Evolutionary conservation across 23 tunicate species (phyloP), one percentile per base, ranked within the genome.

Genomic region (Ciona savignyi): DNA sequence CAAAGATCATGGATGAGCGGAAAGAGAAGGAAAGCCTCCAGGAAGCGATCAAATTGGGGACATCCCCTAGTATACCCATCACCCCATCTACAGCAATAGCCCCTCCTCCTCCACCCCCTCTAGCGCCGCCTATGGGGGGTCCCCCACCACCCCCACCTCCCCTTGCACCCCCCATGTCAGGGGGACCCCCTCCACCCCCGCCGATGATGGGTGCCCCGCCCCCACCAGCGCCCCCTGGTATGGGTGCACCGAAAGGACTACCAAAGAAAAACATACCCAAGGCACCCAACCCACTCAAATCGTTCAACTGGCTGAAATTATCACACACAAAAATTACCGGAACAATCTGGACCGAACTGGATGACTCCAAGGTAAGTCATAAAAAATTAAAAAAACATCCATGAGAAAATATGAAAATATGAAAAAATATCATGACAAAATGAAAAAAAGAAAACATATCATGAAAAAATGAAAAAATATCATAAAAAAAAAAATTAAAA

Each of bases 241-340:
- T 77, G 3, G 80, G 67, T 23, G 35, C 67, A 22, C 70, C 81
- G 1, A n/a, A 1, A 25, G 32, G 27, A 20, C 78, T 83, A 19
- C 90, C 90, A 0, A 75, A 56, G 60, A 95, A 88, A 64, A 86
- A 81, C 29, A 76, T 77, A 22, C 99, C 99, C 4, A 85, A 80
- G 35, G 77, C 99, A 1, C 51, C 96, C 27, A 88, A 79, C 71
- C 96, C 99, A 1, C 63, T 95, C 42, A 95, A 95, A 48, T 88
- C 96, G 1, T 95, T 95, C 35, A 95, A 95, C 65, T 95, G 99
- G 99, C 77, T 86, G n/a, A 95, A 95, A 62, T 75, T 88, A 20
- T 83, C 93, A 1, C 86, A 83, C 51, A 84, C 32, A 49, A 95
- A 95, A 33, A 77, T 91, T 23, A 26, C 79, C 0, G 97, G 90